Conservation (phyloP, 2,888 invertebrate genomes). For the Sturmia bella region DNA sequence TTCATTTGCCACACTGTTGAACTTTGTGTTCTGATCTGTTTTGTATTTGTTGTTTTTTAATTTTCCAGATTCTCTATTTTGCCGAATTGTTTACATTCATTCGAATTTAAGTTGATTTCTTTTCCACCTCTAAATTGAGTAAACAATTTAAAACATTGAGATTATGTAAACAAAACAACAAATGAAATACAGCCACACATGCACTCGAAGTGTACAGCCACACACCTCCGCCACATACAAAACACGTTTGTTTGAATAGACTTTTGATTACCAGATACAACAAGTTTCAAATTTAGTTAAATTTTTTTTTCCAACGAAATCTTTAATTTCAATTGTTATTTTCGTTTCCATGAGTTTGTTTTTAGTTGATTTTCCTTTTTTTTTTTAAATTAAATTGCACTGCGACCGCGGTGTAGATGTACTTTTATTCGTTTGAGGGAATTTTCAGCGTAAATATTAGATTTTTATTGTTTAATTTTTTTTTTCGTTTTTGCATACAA, state of each 20-base stretch:
- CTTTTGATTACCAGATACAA: conserved; percentile 16
- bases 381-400: conserved; percentile 9
- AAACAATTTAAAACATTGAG: conserved; percentile 51
- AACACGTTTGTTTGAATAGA: too few species aligned
- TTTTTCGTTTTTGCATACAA: background rate
- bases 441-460: background rate
- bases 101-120: conserved; percentile 50
- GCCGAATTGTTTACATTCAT: conserved; percentile 35
- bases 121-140: conserved; percentile 38
- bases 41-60: conserved; percentile 13
- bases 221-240: too few species aligned
- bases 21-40: background rate
- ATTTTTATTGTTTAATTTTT: conserved; percentile 6
- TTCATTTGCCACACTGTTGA: too few species aligned
- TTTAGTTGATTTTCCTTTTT: too few species aligned
- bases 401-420: background rate
- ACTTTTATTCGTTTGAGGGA: background rate
- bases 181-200: background rate
- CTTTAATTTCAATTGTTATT: conserved; percentile 30
- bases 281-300: background rate
- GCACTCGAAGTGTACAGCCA: background rate
- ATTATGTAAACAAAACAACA: conserved; percentile 14
- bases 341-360: conserved; percentile 25
- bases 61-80: conserved; percentile 13
- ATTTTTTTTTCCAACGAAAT: conserved; percentile 21